Percentiles rank a stretch among this genome's conserved stretches.
These are phyloP conservation scores for Lycaena phlaeas DNA, from an alignment of 2,888 invertebrate genomes.

Conservation along the genomic window DNA sequence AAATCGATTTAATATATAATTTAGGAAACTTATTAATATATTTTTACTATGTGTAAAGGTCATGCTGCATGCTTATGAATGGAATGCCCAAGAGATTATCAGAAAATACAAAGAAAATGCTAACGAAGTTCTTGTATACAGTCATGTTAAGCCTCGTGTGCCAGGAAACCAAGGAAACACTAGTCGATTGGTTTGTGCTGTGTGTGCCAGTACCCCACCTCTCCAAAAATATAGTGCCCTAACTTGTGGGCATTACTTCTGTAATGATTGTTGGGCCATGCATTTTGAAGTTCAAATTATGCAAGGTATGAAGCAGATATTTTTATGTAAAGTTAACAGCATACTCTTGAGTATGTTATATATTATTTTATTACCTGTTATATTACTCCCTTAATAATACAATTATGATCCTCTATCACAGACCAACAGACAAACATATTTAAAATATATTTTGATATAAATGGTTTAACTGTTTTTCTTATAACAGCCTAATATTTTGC, in stretches of 20 bases:
- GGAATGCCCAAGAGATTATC: conserved; percentile 89
- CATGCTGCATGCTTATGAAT: conserved; percentile 90
- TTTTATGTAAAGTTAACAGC: no score
- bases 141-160: conserved; percentile 56
- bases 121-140: conserved; percentile 72
- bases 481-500: no score
- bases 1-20: not conserved
- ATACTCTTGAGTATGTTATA: no score
- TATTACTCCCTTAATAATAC: no score
- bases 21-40: not conserved
- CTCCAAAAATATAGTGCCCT: conserved; percentile 84
- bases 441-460: no score
- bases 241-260: conserved; percentile 94
- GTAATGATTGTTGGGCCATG: conserved; percentile 96
- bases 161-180: conserved; percentile 37
- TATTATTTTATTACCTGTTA: no score
- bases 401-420: no score
- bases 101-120: conserved; percentile 87
- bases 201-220: conserved; percentile 81
- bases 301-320: conserved; percentile 75
- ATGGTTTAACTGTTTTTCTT: no score
- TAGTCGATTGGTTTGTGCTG: conserved; percentile 76
- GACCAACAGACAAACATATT: no score
- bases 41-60: conserved; percentile 56
- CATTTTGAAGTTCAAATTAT: conserved; percentile 97